Conservation (phyloP, 2,888 invertebrate genomes). For the Mycalesis mineus region DNA sequence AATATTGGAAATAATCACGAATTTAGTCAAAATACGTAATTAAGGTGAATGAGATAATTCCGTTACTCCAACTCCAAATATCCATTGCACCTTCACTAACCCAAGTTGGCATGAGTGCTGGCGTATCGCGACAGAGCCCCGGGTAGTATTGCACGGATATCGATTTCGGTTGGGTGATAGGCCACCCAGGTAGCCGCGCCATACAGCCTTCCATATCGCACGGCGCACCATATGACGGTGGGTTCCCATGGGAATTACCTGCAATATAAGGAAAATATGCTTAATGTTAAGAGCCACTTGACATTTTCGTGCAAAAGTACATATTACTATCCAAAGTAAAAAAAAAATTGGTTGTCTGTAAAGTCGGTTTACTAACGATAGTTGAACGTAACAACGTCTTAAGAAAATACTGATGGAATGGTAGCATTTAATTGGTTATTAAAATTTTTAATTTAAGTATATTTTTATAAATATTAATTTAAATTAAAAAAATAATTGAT, state of each 20-base stretch:
- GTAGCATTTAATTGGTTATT: too few relatives aligned
- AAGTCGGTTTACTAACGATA: too few relatives aligned
- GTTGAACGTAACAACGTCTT: too few relatives aligned
- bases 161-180: constrained; percentile 35
- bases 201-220: constrained; percentile 25
- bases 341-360: too few relatives aligned
- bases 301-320: too few relatives aligned
- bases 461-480: too few relatives aligned
- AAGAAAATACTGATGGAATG: too few relatives aligned
- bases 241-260: constrained; percentile 23
- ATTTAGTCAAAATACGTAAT: background rate
- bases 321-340: too few relatives aligned
- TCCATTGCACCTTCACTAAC: background rate
- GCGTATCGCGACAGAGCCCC: constrained; percentile 23
- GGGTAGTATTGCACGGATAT: constrained; percentile 36
- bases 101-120: constrained; percentile 8
- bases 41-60: background rate
- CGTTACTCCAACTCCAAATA: background rate
- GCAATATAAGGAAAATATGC: background rate
- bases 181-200: constrained; percentile 52
- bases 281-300: too few relatives aligned
- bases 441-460: too few relatives aligned
- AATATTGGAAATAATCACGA: background rate
- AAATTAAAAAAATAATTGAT: too few relatives aligned
- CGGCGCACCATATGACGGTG: constrained; percentile 27